Conservation (phyloP, 1,140 invertebrate genomes). For the Euwallacea similis region DNA sequence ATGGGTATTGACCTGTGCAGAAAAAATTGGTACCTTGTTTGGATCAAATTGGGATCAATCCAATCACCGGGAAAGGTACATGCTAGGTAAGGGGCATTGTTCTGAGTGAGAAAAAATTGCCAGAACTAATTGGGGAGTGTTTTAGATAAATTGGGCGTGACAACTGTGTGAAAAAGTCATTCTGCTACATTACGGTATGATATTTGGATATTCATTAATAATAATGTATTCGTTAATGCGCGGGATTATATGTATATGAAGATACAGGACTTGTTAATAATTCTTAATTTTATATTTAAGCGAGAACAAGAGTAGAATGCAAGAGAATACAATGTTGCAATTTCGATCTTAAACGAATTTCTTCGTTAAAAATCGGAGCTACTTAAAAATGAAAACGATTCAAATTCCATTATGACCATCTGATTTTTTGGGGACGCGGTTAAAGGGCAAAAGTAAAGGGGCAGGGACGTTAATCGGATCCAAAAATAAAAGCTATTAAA, state of each 20-base stretch:
- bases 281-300: too few species aligned
- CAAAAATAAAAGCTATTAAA: constrained; percentile 45
- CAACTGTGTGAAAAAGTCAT: not conserved
- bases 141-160: constrained; percentile 1
- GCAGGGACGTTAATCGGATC: constrained; percentile 35
- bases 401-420: constrained; percentile 5
- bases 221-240: too few species aligned
- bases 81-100: not conserved
- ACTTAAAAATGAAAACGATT: not conserved
- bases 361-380: not conserved
- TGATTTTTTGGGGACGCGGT: constrained; percentile 16
- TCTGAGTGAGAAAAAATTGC: not conserved
- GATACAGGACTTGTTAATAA: too few species aligned
- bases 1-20: constrained; percentile 22
- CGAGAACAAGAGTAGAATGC: too few species aligned
- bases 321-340: too few species aligned
- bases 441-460: constrained; percentile 24
- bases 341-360: too few species aligned
- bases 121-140: not conserved
- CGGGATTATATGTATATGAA: too few species aligned
- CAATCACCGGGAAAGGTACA: too few species aligned
- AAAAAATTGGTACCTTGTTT: constrained; percentile 1
- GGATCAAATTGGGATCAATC: too few species aligned
- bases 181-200: too few species aligned
- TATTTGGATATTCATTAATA: too few species aligned